Conservation (phyloP, 1,140 invertebrate genomes). For the Formica exsecta region DNA sequence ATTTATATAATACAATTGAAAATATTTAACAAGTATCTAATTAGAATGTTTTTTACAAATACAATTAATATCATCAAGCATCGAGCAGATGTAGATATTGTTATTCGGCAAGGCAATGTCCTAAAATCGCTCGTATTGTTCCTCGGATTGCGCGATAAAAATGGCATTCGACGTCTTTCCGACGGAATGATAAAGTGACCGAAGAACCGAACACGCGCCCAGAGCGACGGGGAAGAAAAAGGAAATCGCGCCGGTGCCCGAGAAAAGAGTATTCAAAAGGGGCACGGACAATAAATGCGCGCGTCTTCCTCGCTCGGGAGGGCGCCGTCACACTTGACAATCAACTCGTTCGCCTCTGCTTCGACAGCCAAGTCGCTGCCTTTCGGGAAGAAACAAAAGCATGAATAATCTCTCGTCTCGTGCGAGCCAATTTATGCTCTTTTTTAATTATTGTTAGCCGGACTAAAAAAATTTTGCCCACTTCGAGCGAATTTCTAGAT, state of each 20-base stretch:
- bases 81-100: not conserved
- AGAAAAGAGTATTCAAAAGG: slow-evolving; percentile 54
- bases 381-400: slow-evolving; percentile 72
- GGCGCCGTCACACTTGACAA: slow-evolving; percentile 72
- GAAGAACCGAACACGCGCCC: slow-evolving; percentile 11
- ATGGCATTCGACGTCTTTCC: slow-evolving; percentile 35
- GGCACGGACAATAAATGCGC: slow-evolving; percentile 69
- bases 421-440: not conserved
- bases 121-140: slow-evolving; percentile 21
- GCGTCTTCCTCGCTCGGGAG: slow-evolving; percentile 70
- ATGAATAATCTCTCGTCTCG: slow-evolving; percentile 38
- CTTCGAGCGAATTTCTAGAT: too few species aligned
- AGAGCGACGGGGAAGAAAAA: slow-evolving; percentile 37
- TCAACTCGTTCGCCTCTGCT: slow-evolving; percentile 50
- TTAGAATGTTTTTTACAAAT: not conserved
- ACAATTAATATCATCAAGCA: not conserved
- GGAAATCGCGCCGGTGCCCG: slow-evolving; percentile 54
- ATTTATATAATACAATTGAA: not conserved
- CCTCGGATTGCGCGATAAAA: slow-evolving; percentile 40
- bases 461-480: too few species aligned
- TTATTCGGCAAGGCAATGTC: slow-evolving; percentile 26
- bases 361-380: slow-evolving; percentile 52
- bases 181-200: slow-evolving; percentile 36
- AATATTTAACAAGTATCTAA: too few species aligned
- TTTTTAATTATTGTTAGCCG: too few species aligned